These are phyloP conservation scores for Numenius phaeopus DNA, from an alignment of 2,797 vertebrate genomes.

Conservation along the genomic window DNA sequence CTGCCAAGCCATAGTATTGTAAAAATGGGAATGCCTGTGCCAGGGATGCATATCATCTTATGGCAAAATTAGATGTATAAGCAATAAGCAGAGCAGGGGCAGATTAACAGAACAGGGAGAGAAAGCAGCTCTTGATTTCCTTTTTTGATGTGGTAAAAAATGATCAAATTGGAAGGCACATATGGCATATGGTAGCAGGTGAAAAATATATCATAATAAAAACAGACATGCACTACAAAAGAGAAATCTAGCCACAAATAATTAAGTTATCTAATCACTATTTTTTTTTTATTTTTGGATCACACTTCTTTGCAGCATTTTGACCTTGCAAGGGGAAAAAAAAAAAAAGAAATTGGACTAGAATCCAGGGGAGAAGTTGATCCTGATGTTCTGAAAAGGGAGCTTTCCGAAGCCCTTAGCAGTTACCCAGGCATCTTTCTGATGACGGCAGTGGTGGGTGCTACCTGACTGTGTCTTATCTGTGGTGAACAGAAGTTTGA, in stretches of 20 bases:
- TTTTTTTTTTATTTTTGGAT: not conserved
- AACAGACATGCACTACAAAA: not conserved
- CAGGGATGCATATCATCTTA: not conserved
- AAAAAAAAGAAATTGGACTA: not conserved
- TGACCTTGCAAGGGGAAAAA: not conserved
- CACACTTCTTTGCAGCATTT: not conserved
- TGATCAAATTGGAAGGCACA: not conserved
- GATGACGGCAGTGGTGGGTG: not conserved
- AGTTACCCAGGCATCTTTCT: not conserved
- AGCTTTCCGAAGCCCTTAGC: not conserved
- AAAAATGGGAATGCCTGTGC: not conserved
- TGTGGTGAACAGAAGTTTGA: not conserved
- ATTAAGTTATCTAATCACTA: not conserved
- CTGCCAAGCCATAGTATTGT: not conserved
- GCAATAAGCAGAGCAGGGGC: not conserved
- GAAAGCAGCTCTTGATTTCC: not conserved
- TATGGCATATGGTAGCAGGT: not conserved
- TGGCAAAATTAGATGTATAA: not conserved
- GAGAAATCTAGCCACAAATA: not conserved
- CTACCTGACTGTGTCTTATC: not conserved
- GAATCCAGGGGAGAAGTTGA: not conserved
- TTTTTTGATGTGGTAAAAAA: not conserved
- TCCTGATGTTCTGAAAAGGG: not conserved
- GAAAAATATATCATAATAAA: not conserved
- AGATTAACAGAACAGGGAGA: not conserved